Evolutionary conservation across 2,113 vertebrate genomes (phyloP), one percentile per base, ranked within the genome.

Genomic region (Erinaceus europaeus): DNA sequence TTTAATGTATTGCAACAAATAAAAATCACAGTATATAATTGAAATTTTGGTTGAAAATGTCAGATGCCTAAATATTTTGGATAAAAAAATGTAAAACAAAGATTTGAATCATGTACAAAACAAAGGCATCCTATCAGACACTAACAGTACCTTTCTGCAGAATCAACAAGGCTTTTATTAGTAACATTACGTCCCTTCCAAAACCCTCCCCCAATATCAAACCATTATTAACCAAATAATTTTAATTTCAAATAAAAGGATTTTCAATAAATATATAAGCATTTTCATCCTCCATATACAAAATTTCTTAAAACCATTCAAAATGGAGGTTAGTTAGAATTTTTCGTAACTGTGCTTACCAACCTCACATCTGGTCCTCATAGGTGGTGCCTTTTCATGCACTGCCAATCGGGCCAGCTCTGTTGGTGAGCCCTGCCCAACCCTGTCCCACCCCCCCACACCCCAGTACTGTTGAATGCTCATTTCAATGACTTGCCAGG

Each of bases 211-310:
- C 86, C 69, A 96, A 96, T 93, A 84, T 57, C 82, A 96, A 97
- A 94, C 95, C 93, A 89, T 95, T 96, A 95, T 95, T 97, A 95
- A 96, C 95, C 97, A 97, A 97, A 97, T 97, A 97, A 97, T 94
- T 95, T 95, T 97, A 96, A 97, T 96, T 96, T 98, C 95, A 96
- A 97, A 97, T 97, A 97, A 98, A 94, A 97, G 93, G 95, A 97
- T 96, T 96, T 97, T 97, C 96, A 98, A 98, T 98, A 98, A 98
- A 98, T 98, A 98, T 97, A 98, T 97, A 97, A 97, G 96, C 94
- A 97, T 96, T 97, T 97, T 90, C 95, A 97, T 96, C 97, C 97
- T 97, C 97, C 97, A 97, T 97, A 97, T 97, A 98, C 95, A 98
- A 97, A 97, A 97, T 94, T 97, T 96, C 96, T 95, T 96, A 96